phyloP scores from a whole-genome alignment of 2,113 vertebrate genomes.

The Pica pica region DNA sequence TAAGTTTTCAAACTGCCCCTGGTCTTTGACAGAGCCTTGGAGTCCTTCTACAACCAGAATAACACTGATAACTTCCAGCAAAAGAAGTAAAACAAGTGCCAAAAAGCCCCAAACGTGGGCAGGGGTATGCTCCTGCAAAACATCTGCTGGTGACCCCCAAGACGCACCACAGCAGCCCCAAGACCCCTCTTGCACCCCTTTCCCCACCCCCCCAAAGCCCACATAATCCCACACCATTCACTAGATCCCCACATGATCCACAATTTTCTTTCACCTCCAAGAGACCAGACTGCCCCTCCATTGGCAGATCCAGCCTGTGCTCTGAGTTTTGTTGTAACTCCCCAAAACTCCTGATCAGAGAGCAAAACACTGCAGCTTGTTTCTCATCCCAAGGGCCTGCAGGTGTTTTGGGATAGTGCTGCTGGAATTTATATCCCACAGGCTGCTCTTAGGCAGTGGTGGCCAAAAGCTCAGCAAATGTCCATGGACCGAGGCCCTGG shows the following conservation, averaged over 20 bases:
- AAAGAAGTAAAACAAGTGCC: background rate
- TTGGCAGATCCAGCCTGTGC: background rate
- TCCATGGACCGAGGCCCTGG: fast-evolving
- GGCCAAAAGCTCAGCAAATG: background rate
- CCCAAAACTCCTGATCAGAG: background rate
- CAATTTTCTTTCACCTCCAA: background rate
- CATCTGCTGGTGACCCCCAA: background rate
- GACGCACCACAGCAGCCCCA: background rate
- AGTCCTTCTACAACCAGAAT: background rate
- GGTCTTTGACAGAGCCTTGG: background rate
- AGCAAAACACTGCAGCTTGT: background rate
- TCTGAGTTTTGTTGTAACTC: background rate
- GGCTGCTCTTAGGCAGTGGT: background rate
- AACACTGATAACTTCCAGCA: fast-evolving
- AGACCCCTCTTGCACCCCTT: background rate
- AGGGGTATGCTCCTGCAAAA: background rate
- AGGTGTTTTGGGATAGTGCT: background rate
- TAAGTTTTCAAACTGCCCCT: background rate
- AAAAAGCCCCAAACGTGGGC: background rate
- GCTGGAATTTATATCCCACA: background rate
- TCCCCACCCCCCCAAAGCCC: background rate
- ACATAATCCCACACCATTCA: background rate
- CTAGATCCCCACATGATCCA: background rate
- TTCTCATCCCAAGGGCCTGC: background rate
- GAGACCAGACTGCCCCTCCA: background rate